Evolutionary conservation across 2,888 invertebrate genomes (phyloP), one percentile per base, ranked within the genome.

Genomic region (Frankliniella intonsa): DNA sequence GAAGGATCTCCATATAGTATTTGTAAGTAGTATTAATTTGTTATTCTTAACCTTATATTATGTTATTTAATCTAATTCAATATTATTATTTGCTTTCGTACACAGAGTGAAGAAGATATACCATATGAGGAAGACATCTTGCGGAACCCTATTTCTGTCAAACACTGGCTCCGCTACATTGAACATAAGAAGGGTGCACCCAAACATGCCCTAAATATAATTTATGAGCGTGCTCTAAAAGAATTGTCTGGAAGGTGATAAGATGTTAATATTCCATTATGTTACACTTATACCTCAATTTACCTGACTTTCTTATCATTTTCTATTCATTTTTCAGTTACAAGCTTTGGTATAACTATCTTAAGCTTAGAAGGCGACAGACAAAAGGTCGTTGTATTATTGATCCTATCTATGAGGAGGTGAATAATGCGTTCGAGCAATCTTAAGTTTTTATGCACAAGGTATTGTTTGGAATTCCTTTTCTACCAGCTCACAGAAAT

Each of bases 91-190:
- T 80, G 65, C 84, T 85, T 82, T 89, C 5, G 5, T 38, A 38
- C 90, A 81, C 87, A 95, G 94, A 93, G 92, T 84, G 97, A 98
- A 88, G 97, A 98, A 87, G 99, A 99, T 89, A 90, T 99, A 76
- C 97, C 98, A 0, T 99, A 97, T 87, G 99, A 99, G 88, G 99
- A 99, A 88, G 99, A 99, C 89, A 98, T 99, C 85, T 90, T 99
- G 69, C 91, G 99, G 84, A 99, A 99, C 89, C 97, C 98, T 0
- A 98, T 94, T 88, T 98, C 98, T 1, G 96, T 99, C 0, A 98
- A 98, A 88, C 97, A 98, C 87, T 99, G 99, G 99, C 90, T 98
- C 82, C 92, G 99, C 25, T 99, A 99, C 87, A 96, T 99, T 82
- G 98, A 99, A 83, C 97, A 98, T 88, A 97, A 98, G 87, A 96